A percentile compares a stretch with the other conserved stretches of the same genome.
These are phyloP conservation scores for Hyles lineata DNA, from an alignment of 2,888 invertebrate species.

Conservation along the genomic window DNA sequence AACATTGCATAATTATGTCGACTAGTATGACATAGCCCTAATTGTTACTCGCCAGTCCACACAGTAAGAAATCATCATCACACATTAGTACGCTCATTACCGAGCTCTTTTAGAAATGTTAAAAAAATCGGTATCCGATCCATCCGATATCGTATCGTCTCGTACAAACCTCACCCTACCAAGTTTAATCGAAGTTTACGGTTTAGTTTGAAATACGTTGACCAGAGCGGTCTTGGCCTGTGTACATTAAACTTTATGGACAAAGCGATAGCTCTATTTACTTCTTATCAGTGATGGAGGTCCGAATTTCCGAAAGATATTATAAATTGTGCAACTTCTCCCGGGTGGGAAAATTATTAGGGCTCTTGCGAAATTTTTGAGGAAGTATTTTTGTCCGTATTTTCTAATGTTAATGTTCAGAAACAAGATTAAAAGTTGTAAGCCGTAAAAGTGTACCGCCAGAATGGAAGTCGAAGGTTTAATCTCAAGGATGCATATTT, in stretches of 20 bases:
- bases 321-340: neutral
- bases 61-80: neutral
- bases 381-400: neutral
- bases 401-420: no score
- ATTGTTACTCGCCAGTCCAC: no score
- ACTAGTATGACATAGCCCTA: no score
- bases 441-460: no score
- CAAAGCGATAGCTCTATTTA: constrained; percentile 4
- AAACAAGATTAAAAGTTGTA: no score
- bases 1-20: no score
- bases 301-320: neutral
- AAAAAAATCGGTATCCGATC: neutral
- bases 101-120: neutral
- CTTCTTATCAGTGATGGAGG: constrained; percentile 14
- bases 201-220: constrained; percentile 55
- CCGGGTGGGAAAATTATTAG: neutral
- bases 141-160: constrained; percentile 44
- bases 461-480: no score
- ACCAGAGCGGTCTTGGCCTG: constrained; percentile 37
- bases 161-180: constrained; percentile 35
- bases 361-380: neutral
- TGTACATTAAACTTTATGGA: constrained; percentile 17
- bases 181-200: constrained; percentile 61
- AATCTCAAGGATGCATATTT: no score
- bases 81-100: neutral